A percentile compares a stretch with the other conserved stretches of the same genome.
Conservation (phyloP, 2,113 vertebrate species). For the Cynopterus brachyotis region DNA sequence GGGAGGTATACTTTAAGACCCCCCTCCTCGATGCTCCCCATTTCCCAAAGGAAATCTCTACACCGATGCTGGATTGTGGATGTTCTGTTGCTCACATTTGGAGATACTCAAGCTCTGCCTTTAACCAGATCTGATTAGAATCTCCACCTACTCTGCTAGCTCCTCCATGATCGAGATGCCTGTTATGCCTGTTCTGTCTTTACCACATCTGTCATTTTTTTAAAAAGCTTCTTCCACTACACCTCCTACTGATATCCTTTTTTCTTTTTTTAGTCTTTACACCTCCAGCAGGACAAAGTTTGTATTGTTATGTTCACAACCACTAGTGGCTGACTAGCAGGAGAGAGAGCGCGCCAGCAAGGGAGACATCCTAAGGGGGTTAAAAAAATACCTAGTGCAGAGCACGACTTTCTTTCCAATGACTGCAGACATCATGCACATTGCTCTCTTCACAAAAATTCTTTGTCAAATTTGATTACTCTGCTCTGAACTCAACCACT, state of each 20-base stretch:
- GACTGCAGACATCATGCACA: neutral
- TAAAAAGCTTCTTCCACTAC: constrained; percentile 54
- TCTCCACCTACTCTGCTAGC: constrained; percentile 23
- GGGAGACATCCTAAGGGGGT: neutral
- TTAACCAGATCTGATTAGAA: constrained; percentile 18
- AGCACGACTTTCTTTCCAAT: constrained; percentile 51
- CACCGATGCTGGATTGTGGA: neutral
- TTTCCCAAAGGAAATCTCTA: constrained; percentile 12
- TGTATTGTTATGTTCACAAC: constrained; percentile 75
- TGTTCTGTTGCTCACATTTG: neutral
- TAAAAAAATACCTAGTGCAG: constrained; percentile 6
- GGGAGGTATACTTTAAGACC: neutral
- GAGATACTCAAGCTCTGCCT: neutral
- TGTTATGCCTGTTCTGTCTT: constrained; percentile 28
- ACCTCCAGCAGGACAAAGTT: constrained; percentile 77
- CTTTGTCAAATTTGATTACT: constrained; percentile 32
- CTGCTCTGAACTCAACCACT: constrained; percentile 33
- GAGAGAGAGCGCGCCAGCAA: neutral
- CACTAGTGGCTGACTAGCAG: constrained; percentile 73
- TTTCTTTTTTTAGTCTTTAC: constrained; percentile 59
- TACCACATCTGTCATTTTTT: constrained; percentile 55
- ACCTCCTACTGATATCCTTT: constrained; percentile 54
- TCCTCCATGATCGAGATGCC: constrained; percentile 52
- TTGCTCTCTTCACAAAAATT: neutral
- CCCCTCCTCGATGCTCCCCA: neutral